Percentiles rank a stretch among this genome's conserved stretches.
Evolutionary conservation across 2,888 invertebrate genomes (phyloP).

Genomic region (Xestoiulus laeticollis): DNA sequence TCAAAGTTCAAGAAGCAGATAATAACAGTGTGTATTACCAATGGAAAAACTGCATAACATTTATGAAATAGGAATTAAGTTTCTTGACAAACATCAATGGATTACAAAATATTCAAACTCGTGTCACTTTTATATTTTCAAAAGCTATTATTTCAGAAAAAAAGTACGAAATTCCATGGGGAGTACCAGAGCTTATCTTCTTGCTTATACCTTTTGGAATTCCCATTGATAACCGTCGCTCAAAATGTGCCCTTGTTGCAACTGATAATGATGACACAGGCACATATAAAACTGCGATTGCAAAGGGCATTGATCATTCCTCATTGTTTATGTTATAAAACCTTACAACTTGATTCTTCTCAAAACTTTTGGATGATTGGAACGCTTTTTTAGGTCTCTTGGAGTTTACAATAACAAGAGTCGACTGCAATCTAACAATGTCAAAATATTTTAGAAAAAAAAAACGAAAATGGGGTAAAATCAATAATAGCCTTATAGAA

Average conservation of each 20-base stretch:
- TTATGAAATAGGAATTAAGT: too few relatives aligned
- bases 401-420: background rate
- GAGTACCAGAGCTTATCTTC: background rate
- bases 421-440: constrained; percentile 11
- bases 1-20: too few relatives aligned
- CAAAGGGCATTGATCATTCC: constrained; percentile 26
- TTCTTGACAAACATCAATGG: too few relatives aligned
- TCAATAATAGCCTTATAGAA: background rate
- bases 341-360: background rate
- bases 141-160: background rate
- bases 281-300: background rate
- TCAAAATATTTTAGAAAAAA: background rate
- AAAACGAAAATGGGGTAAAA: background rate
- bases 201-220: background rate
- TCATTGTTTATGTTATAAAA: background rate
- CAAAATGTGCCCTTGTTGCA: background rate
- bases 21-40: too few relatives aligned
- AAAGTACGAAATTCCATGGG: background rate
- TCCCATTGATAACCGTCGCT: background rate
- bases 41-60: too few relatives aligned
- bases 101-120: too few relatives aligned
- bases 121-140: background rate
- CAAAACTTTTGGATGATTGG: background rate
- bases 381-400: background rate
- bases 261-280: background rate